Percentiles rank a stretch among this genome's conserved stretches.
Evolutionary conservation across 1,140 invertebrate genomes (phyloP).

Genomic region (Leucophenga varia): DNA sequence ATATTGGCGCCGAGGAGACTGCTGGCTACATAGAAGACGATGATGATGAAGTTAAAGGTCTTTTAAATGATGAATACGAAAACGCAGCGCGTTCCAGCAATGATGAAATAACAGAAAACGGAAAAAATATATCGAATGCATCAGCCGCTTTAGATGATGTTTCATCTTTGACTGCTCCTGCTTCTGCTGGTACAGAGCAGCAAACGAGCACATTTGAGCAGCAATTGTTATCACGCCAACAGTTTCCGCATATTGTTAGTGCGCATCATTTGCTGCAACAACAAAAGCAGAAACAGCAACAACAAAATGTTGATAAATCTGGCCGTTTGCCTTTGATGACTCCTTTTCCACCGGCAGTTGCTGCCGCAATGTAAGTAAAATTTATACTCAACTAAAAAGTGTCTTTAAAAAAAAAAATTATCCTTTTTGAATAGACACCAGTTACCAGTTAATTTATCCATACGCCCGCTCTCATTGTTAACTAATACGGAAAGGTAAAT

Average conservation of each 20-base stretch:
- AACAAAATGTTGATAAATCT: slow-evolving; percentile 23
- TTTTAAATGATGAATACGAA: slow-evolving; percentile 13
- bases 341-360: slow-evolving; percentile 32
- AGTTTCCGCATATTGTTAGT: slow-evolving; percentile 42
- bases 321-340: slow-evolving; percentile 29
- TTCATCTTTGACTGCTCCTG: too few species aligned
- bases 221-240: slow-evolving; percentile 28
- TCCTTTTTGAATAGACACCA: too few species aligned
- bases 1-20: slow-evolving; percentile 43
- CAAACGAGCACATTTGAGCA: too few species aligned
- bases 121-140: too few species aligned
- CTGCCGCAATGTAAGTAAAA: slow-evolving; percentile 29
- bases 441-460: slow-evolving; percentile 45
- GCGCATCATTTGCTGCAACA: slow-evolving; percentile 30
- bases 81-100: slow-evolving; percentile 14
- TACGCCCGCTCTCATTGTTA: slow-evolving; percentile 42
- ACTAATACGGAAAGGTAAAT: too few species aligned
- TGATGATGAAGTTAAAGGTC: too few species aligned
- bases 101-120: slow-evolving; percentile 33
- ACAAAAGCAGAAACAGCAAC: slow-evolving; percentile 32
- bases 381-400: too few species aligned
- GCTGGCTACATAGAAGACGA: slow-evolving; percentile 36
- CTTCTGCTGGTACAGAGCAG: too few species aligned
- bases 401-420: too few species aligned
- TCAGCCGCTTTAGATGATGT: too few species aligned